These are phyloP conservation scores for Schizopygopsis pylzovi DNA, from an alignment of 2,797 vertebrate species.

Conservation along the genomic window DNA sequence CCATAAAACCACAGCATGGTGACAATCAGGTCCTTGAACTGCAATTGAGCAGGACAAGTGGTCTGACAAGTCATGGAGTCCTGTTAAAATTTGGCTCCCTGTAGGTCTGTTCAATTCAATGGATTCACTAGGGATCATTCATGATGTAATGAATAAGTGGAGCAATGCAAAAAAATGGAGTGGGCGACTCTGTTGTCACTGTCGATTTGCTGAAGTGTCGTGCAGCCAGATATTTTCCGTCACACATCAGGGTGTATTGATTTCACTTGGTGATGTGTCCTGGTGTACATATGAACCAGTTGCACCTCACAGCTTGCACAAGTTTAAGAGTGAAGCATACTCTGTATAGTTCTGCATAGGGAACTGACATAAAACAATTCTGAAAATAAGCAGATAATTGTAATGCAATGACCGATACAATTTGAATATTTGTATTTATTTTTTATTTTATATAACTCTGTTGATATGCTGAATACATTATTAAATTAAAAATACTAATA, in stretches of 20 bases:
- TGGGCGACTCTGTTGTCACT: slow-evolving; percentile 47
- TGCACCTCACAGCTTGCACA: background rate
- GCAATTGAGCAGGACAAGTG: slow-evolving; percentile 4
- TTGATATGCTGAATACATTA: background rate
- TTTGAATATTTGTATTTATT: background rate
- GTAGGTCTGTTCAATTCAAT: slow-evolving; percentile 20
- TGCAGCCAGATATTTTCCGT: slow-evolving; percentile 34
- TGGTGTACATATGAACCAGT: slow-evolving; percentile 10
- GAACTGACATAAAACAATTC: background rate
- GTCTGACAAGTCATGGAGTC: slow-evolving; percentile 23
- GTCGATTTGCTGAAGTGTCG: slow-evolving; percentile 23
- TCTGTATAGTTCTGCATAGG: background rate
- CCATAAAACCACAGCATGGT: slow-evolving; percentile 25
- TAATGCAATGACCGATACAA: background rate
- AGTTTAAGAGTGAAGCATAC: slow-evolving; percentile 1
- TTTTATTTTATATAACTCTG: too few relatives aligned
- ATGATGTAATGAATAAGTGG: slow-evolving; percentile 54
- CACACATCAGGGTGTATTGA: slow-evolving; percentile 27
- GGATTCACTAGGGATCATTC: slow-evolving; percentile 37
- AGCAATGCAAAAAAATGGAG: slow-evolving; percentile 39
- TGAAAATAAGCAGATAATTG: background rate
- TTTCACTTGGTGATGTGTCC: slow-evolving; percentile 28
- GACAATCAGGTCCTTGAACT: slow-evolving; percentile 25
- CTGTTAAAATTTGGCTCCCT: slow-evolving; percentile 31
- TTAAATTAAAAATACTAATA: background rate